A percentile compares a stretch with the other conserved stretches of the same genome.
These are phyloP conservation scores for Drosophila histrio DNA, from an alignment of 2,888 invertebrate species.

Conservation along the genomic window DNA sequence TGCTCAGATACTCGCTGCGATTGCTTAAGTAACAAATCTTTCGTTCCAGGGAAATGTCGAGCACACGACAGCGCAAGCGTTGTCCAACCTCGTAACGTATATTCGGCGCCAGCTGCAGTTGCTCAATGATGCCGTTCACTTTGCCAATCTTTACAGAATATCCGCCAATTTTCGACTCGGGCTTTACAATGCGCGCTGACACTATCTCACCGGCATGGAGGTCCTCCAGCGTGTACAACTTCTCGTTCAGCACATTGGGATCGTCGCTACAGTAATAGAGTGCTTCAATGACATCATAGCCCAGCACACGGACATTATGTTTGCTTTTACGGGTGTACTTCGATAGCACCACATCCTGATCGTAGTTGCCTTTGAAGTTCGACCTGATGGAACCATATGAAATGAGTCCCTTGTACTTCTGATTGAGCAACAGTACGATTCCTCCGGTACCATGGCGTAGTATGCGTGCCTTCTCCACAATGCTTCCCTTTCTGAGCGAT, in stretches of 20 bases:
- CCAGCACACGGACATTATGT: constrained; percentile 87
- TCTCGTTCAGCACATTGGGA: constrained; percentile 85
- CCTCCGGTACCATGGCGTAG: constrained; percentile 84
- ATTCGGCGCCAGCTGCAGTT: constrained; percentile 85
- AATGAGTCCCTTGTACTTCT: constrained; percentile 81
- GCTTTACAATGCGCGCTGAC: constrained; percentile 84
- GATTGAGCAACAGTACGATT: constrained; percentile 80
- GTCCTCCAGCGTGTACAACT: constrained; percentile 85
- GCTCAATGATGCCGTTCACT: constrained; percentile 86
- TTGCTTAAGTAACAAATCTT: constrained; percentile 87
- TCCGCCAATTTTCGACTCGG: constrained; percentile 85
- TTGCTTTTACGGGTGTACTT: constrained; percentile 82
- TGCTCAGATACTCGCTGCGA: constrained; percentile 87
- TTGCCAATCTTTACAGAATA: constrained; percentile 85
- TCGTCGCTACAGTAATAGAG: constrained; percentile 89
- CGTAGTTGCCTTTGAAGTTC: constrained; percentile 82
- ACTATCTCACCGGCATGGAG: constrained; percentile 86
- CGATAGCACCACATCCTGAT: constrained; percentile 81
- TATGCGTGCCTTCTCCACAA: constrained; percentile 86
- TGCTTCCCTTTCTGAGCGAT: constrained; percentile 85
- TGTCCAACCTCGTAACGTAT: constrained; percentile 86
- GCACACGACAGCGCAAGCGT: constrained; percentile 86
- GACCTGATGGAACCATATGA: constrained; percentile 80
- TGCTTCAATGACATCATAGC: constrained; percentile 88
- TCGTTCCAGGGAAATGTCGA: constrained; percentile 84